A percentile compares a stretch with the other conserved stretches of the same genome.
phyloP scores from a whole-genome alignment of 2,113 vertebrate genomes.

The Theristicus caerulescens region DNA sequence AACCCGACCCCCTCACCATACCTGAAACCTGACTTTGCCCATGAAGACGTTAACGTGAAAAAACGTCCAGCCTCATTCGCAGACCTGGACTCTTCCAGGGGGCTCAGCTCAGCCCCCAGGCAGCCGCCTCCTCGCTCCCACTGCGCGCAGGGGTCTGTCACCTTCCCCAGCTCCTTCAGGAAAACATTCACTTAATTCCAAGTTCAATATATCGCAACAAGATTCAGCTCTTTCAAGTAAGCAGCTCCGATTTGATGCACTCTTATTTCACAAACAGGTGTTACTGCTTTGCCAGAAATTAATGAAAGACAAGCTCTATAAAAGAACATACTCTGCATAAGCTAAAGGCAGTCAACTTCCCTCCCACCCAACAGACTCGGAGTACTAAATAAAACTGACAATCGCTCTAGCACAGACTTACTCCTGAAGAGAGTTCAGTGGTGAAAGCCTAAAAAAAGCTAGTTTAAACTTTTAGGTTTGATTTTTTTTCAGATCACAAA shows the following conservation, averaged over 20 bases:
- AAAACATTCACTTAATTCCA: background rate
- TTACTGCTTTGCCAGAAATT: background rate
- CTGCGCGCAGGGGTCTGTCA: accelerated
- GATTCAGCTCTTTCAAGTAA: background rate
- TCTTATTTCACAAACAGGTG: background rate
- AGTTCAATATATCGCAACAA: accelerated
- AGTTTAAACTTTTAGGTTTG: background rate
- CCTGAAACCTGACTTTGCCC: background rate
- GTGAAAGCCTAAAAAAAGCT: background rate
- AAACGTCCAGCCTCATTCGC: background rate
- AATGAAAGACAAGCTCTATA: background rate
- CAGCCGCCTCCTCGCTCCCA: accelerated
- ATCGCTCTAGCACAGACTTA: background rate
- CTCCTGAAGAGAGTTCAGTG: background rate
- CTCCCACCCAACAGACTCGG: background rate
- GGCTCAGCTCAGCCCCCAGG: background rate
- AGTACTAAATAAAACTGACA: background rate
- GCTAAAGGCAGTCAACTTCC: background rate
- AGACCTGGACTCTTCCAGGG: background rate
- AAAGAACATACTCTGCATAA: background rate
- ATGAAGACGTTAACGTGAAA: background rate
- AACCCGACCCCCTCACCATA: background rate
- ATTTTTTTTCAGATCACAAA: background rate
- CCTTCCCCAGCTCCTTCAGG: background rate
- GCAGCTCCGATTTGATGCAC: accelerated